Base-by-base conservation (phyloP, 2,797 vertebrate species). In the Eospalax fontanierii region DNA sequence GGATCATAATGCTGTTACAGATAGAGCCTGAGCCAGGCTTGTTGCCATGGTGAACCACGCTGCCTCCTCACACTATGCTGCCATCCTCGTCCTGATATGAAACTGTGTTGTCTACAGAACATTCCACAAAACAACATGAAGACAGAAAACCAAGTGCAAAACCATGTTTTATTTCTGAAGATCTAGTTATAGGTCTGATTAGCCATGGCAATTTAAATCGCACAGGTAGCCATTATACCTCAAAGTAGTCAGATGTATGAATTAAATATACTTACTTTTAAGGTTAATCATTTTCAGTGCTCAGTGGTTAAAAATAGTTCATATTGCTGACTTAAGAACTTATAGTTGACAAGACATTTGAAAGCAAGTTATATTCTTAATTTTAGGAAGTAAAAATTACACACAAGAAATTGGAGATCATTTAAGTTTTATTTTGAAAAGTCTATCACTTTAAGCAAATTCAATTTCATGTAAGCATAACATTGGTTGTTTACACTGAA, bases 271-370 rank as follows among this genome's bases (percentile, higher is more conserved):
- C 78, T 75, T 9, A 70, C 18, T 9, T 54, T 73, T 83, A 43
- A 85, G 40, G 9, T 92, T 68, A 68, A 71, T 86, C 40, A 87
- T 71, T 92, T 61, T 79, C 38, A 75, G 22, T 71, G 22, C 40
- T 91, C 80, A 93, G 28, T 88, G 19, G 30, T 90, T 76, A 89
- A 96, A 96, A 94, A 70, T 65, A 79, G 35, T 22, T 92, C 16
- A 87, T 65, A 33, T 90, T 82, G 18, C 21, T 86, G 5, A 59
- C 84, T 92, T 30, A 89, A 10, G 2, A 50, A 83, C 24, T 79
- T 63, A 74, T 1, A 95, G 50, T n/a, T 87, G 2, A 1, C 88
- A 66, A 74, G 33, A 74, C 12, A 38, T 57, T 66, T 33, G 30
- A 79, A 94, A 83, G 21, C 14, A 35, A 18, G 40, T 68, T 95